These are phyloP conservation scores for Dryococelus australis DNA, from an alignment of 2,888 invertebrate species.

Conservation along the genomic window DNA sequence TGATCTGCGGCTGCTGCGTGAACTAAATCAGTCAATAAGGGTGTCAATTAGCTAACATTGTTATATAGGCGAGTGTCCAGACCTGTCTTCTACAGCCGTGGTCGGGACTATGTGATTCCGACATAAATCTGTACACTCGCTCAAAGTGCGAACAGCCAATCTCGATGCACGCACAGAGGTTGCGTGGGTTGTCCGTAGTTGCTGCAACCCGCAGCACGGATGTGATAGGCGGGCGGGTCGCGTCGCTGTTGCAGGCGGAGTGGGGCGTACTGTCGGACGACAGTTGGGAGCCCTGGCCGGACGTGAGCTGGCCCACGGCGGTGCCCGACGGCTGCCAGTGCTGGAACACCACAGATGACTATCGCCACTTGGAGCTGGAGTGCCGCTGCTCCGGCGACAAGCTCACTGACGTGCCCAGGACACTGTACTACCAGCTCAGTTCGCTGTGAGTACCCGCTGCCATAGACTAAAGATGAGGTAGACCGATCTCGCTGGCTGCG, in stretches of 20 bases:
- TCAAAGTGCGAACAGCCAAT: too few species aligned
- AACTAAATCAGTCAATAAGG: too few species aligned
- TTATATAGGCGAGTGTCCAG: too few species aligned
- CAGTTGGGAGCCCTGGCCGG: background rate
- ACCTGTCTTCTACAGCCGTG: too few species aligned
- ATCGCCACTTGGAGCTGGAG: slow-evolving; percentile 29
- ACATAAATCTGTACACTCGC: too few species aligned
- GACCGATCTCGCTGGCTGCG: too few species aligned
- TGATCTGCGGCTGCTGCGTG: too few species aligned
- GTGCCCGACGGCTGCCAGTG: slow-evolving; percentile 38
- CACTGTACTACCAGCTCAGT: slow-evolving; percentile 34
- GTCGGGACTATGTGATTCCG: too few species aligned
- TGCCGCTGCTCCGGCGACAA: slow-evolving; percentile 40
- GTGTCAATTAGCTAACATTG: too few species aligned
- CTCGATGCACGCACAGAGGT: too few species aligned
- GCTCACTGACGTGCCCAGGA: slow-evolving; percentile 36
- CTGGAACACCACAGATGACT: slow-evolving; percentile 41
- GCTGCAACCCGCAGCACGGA: background rate
- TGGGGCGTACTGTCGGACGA: background rate
- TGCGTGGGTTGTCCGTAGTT: background rate
- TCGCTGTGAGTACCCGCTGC: background rate
- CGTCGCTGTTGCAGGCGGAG: background rate
- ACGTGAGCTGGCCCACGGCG: background rate
- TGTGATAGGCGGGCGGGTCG: background rate
- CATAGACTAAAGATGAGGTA: too few species aligned